Evolutionary conservation across 2,888 invertebrate species (phyloP).

Genomic region (Julus scandinavius): DNA sequence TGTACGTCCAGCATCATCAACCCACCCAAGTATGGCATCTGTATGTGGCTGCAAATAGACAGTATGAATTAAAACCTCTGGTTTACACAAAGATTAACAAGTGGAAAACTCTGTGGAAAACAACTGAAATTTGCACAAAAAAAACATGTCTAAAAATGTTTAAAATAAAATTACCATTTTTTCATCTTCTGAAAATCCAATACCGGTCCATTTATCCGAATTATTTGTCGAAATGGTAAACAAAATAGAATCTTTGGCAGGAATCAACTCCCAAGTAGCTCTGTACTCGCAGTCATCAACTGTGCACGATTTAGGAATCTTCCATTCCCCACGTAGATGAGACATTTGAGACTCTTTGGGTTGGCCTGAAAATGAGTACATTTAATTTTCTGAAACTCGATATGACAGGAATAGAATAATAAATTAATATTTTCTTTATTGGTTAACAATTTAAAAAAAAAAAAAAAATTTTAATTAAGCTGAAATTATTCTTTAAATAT

Average conservation of each 20-base stretch:
- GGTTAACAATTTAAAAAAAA: too few species aligned
- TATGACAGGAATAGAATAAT: not conserved
- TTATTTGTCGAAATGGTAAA: slow-evolving; percentile 84
- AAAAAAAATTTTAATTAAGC: too few species aligned
- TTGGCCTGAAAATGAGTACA: slow-evolving; percentile 60
- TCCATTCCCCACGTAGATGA: slow-evolving; percentile 77
- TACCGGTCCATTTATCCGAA: slow-evolving; percentile 87
- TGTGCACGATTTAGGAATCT: slow-evolving; percentile 77
- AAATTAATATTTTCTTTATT: not conserved
- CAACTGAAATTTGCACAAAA: too few species aligned
- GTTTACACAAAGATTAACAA: too few species aligned
- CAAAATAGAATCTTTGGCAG: slow-evolving; percentile 77
- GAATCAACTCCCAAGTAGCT: slow-evolving; percentile 81
- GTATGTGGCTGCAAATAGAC: slow-evolving; percentile 76
- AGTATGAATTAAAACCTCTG: not conserved
- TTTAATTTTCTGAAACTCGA: too few species aligned
- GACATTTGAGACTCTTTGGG: slow-evolving; percentile 61
- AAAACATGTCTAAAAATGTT: too few species aligned
- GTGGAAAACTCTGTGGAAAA: too few species aligned
- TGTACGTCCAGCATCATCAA: slow-evolving; percentile 80
- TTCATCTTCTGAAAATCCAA: slow-evolving; percentile 78
- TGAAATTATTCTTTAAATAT: too few species aligned
- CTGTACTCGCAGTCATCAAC: slow-evolving; percentile 80
- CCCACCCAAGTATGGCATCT: slow-evolving; percentile 89
- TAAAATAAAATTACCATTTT: slow-evolving; percentile 75